These are phyloP conservation scores for Poicephalus meyeri DNA, from an alignment of 2,113 vertebrate genomes.

Conservation along the genomic window DNA sequence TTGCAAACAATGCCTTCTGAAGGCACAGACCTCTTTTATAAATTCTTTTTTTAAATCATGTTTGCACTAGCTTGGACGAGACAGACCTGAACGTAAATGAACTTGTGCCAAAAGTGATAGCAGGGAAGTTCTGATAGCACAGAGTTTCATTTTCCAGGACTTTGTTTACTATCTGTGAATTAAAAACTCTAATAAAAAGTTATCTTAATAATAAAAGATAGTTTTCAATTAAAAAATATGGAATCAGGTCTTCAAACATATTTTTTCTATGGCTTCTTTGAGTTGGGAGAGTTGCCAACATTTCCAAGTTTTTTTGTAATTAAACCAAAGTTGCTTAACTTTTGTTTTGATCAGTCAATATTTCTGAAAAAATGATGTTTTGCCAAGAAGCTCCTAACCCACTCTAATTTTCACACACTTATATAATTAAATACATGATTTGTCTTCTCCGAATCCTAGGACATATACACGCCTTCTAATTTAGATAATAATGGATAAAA, in stretches of 20 bases:
- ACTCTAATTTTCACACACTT: not conserved
- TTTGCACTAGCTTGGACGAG: not conserved
- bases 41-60: not conserved
- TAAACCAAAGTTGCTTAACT: not conserved
- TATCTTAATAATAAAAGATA: not conserved
- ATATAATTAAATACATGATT: not conserved
- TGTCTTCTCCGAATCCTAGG: not conserved
- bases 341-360: not conserved
- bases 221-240: not conserved
- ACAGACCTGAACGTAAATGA: not conserved
- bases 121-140: not conserved
- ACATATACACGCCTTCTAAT: not conserved
- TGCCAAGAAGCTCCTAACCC: not conserved
- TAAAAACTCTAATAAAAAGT: not conserved
- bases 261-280: not conserved
- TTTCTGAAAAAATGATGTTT: not conserved
- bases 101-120: not conserved
- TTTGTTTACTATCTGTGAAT: not conserved
- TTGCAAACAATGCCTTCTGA: not conserved
- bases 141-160: not conserved
- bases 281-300: not conserved
- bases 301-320: not conserved
- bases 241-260: not conserved
- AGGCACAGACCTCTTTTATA: not conserved
- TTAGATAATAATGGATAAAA: not conserved